phyloP scores from a whole-genome alignment of 2,888 invertebrate species.

The Tenthredo livida region DNA sequence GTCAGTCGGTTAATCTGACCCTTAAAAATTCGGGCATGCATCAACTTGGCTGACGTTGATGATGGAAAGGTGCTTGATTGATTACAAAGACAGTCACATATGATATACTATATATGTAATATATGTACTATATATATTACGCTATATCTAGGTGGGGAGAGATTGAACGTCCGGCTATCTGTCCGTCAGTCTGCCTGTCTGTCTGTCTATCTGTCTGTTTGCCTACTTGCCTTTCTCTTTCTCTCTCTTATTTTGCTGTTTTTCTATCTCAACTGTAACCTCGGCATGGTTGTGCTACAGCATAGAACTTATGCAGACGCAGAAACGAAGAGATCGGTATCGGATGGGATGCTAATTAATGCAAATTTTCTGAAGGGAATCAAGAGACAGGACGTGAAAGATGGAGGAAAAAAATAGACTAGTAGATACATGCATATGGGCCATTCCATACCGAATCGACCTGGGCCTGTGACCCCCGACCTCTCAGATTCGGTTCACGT shows the following conservation, averaged over 20 bases:
- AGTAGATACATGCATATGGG: too few relatives aligned
- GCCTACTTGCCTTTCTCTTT: background rate
- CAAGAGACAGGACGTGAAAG: background rate
- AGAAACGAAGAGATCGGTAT: constrained; percentile 15
- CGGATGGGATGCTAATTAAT: constrained; percentile 35
- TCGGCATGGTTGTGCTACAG: background rate
- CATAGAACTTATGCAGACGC: background rate
- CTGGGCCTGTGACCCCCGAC: too few relatives aligned
- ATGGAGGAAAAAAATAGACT: background rate
- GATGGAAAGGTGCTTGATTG: background rate
- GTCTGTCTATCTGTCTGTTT: constrained; percentile 8
- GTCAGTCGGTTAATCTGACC: constrained; percentile 6
- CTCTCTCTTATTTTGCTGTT: constrained; percentile 2
- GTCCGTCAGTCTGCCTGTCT: constrained; percentile 6
- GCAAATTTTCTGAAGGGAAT: constrained; percentile 29
- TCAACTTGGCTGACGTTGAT: background rate
- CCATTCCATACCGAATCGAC: too few relatives aligned
- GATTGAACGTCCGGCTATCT: constrained; percentile 27
- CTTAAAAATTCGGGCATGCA: background rate
- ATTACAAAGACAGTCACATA: background rate
- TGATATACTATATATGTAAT: too few relatives aligned
- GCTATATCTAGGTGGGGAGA: background rate
- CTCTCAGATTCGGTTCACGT: too few relatives aligned
- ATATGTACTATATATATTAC: too few relatives aligned
- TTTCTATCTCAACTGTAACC: constrained; percentile 20